Percentiles rank a stretch among this genome's conserved stretches.
Conservation (phyloP, 2,797 vertebrate genomes). For the Pempheris klunzingeri region DNA sequence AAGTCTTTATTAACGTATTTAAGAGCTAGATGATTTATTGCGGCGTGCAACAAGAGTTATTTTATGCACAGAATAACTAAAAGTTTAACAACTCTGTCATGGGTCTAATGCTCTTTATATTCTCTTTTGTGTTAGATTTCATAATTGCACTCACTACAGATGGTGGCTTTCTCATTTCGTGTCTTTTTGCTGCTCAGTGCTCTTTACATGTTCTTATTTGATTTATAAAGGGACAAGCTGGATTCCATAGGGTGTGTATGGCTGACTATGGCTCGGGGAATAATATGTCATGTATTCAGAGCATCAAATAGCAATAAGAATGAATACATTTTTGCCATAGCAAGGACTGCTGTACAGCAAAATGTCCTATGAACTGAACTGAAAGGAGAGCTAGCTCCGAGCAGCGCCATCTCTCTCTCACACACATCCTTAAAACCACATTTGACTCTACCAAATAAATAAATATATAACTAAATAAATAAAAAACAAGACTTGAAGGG, state of each 20-base stretch:
- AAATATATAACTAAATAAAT: constrained; percentile 18
- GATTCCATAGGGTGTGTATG: background rate
- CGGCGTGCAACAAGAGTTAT: background rate
- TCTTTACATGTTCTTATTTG: background rate
- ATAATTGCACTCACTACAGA: constrained; percentile 2
- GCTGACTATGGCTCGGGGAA: constrained; percentile 9
- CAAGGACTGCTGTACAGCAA: constrained; percentile 14
- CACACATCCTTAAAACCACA: constrained; percentile 18
- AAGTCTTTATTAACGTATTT: constrained; percentile 1
- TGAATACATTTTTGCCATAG: constrained; percentile 15
- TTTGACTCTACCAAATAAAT: constrained; percentile 22
- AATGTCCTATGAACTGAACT: background rate
- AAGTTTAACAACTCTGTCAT: background rate
- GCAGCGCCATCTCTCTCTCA: constrained; percentile 29
- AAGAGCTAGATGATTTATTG: background rate
- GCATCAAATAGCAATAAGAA: constrained; percentile 31
- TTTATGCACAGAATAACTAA: background rate
- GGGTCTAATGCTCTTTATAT: background rate
- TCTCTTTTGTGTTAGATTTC: constrained; percentile 3
- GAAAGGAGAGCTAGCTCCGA: background rate
- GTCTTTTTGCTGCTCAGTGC: constrained; percentile 1
- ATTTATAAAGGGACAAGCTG: constrained; percentile 14
- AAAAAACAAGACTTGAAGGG: constrained; percentile 32
- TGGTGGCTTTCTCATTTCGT: background rate
- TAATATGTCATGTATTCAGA: constrained; percentile 26